A percentile compares a stretch with the other conserved stretches of the same genome.
These are phyloP conservation scores for Marisa cornuarietis DNA, from an alignment of 1,140 invertebrate species.

Conservation along the genomic window DNA sequence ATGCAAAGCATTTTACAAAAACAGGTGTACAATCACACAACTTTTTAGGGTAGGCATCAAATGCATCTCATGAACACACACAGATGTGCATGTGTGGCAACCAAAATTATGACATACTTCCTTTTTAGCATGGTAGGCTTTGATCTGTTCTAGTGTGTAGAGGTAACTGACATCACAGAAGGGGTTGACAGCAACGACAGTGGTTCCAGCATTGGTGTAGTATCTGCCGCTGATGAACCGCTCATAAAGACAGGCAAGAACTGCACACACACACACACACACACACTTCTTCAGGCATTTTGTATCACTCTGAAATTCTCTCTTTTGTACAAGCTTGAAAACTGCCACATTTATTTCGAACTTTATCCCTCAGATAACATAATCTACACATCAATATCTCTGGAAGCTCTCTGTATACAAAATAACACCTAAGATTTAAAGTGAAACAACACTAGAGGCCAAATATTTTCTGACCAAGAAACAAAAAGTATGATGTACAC, in stretches of 20 bases:
- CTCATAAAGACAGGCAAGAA: slow-evolving; percentile 42
- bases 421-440: no score
- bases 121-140: slow-evolving; percentile 33
- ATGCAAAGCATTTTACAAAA: no score
- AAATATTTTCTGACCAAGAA: no score
- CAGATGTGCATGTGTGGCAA: neutral
- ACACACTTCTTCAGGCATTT: neutral
- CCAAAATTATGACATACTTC: slow-evolving; percentile 15
- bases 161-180: slow-evolving; percentile 45
- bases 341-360: no score
- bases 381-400: no score
- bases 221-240: slow-evolving; percentile 42
- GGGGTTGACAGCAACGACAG: slow-evolving; percentile 56
- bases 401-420: no score
- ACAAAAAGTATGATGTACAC: no score
- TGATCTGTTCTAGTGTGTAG: slow-evolving; percentile 39
- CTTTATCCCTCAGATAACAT: no score
- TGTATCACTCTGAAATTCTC: neutral
- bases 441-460: no score
- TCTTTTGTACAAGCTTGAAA: neutral
- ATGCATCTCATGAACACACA: no score
- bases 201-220: slow-evolving; percentile 54
- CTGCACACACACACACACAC: slow-evolving; percentile 32
- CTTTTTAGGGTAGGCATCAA: no score
- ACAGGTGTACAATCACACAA: no score